Evolutionary conservation across 2,888 invertebrate species (phyloP), one percentile per base, ranked within the genome.

Genomic region (Synanthedon tipuliformis): DNA sequence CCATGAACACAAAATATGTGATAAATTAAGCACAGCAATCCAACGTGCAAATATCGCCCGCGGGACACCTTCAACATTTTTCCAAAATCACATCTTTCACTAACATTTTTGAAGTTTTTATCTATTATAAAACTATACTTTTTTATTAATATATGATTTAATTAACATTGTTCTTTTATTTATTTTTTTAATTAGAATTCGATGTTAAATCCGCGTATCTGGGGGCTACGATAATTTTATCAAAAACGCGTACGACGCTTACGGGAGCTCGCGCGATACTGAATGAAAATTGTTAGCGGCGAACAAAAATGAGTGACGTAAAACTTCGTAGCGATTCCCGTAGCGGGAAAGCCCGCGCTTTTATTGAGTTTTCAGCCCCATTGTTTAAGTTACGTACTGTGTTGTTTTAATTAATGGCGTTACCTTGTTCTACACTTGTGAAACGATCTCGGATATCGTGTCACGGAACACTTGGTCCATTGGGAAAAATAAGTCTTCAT

Each of bases 41-140:
- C 82, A 60, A 73, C 65, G 58, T 69, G 72, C 69, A 69, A 59
- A 67, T 77, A 84, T 78, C 70, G 73, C 71, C 71, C 71, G 59
- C 66, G 63, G 64, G 65, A 73, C 73, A 71, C 76, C 66, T 63
- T 83, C 80, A 85, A 73, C 86, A 86, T 86, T 81, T 79, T 86
- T 75, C 81, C 77, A 59, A 79, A 69, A 63, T 81, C 80, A 79
- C 80, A 81, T 81, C 73, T 70, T 75, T 65, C 59, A 50, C 59
- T 67, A 59, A 60, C 59, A 68, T 34, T 34, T 34, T 34, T 10
- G 8, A 34, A 34, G 34, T 34, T 34, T 34, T 34, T 34, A 3
- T 34, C 7, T 34, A 34, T 34, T 34, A 10, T 34, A 34, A 34
- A 34, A 34, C 34, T 34, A 34, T 34, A 34, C 34, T 7, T 34